Base-by-base conservation (phyloP, 1,140 invertebrate genomes). In the Microvelia longipes region DNA sequence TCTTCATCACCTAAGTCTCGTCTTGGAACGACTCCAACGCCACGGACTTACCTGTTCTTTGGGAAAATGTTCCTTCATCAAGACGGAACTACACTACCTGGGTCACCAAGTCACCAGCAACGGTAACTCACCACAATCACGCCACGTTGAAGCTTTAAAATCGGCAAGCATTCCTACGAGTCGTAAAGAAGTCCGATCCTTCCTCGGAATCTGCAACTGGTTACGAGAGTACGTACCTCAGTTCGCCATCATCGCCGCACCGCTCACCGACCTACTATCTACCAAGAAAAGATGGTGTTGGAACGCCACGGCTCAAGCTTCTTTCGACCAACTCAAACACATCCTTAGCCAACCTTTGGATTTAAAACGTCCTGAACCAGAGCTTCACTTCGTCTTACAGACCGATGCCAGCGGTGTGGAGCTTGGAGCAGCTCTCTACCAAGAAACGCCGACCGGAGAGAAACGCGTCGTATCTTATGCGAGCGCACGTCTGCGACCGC, bases 211-310 rank as follows among this genome's bases (percentile, higher is more conserved):
- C 2, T 65, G 71, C 1, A 61, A 66, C 5, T 73, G 72, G n/a
- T 71, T 68, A 62, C 63, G 73, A 30, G 76, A 76, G 69, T 76
- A 72, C 63, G 66, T 72, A 29, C 79, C 5, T 77, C 77, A 13
- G 62, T 79, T 25, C 73, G 74, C 5, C 73, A 75, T 14, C 79
- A 78, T 73, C 79, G 80, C 69, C 70, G 76, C 5, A 79, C 77
- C 69, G 77, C 76, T 70, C 27, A 67, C 64, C 14, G 24, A 63
- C 35, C 19, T 50, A 50, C 35, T 50, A 5, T 50, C 35, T 50
- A 50, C 64, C 26, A 35, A 69, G 1, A 35, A 5, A 29, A 15
- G 24, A 1, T 76, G 74, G 28, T 28, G 71, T 61, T 75, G 72
- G 27, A 68, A 65, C 2, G 1, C 26, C 27, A 26, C 35, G 19